A percentile compares a stretch with the other conserved stretches of the same genome.
Conservation (phyloP, 2,113 vertebrate species). For the Pyrgilauda ruficollis region DNA sequence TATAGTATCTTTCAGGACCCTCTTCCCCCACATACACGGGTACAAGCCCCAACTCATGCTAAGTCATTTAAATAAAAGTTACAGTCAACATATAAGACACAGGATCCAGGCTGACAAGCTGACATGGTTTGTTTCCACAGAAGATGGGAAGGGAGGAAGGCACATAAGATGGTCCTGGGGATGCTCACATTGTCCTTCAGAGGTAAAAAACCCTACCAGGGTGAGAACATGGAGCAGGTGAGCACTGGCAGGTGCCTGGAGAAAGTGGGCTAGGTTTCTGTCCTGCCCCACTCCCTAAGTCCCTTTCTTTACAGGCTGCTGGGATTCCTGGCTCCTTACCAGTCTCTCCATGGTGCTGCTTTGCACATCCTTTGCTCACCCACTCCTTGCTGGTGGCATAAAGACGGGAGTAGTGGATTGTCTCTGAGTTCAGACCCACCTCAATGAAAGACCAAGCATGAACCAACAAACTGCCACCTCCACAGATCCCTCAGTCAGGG, state of each 20-base stretch:
- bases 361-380: not conserved
- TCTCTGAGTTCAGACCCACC: not conserved
- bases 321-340: not conserved
- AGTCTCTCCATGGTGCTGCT: not conserved
- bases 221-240: accelerated
- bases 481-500: not conserved
- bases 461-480: not conserved
- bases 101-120: not conserved
- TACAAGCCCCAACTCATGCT: not conserved
- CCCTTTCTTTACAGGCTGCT: not conserved
- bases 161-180: not conserved
- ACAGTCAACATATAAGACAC: not conserved
- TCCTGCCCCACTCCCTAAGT: not conserved
- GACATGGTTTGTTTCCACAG: not conserved
- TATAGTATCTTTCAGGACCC: not conserved
- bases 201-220: not conserved
- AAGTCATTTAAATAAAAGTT: not conserved
- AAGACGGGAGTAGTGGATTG: not conserved
- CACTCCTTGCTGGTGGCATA: not conserved
- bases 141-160: not conserved
- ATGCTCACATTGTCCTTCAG: not conserved
- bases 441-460: not conserved
- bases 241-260: not conserved
- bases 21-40: not conserved
- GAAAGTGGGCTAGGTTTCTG: not conserved